Percentiles rank a stretch among this genome's conserved stretches.
phyloP scores from a whole-genome alignment of 2,113 vertebrate genomes.

The Sphaerodactylus townsendi region DNA sequence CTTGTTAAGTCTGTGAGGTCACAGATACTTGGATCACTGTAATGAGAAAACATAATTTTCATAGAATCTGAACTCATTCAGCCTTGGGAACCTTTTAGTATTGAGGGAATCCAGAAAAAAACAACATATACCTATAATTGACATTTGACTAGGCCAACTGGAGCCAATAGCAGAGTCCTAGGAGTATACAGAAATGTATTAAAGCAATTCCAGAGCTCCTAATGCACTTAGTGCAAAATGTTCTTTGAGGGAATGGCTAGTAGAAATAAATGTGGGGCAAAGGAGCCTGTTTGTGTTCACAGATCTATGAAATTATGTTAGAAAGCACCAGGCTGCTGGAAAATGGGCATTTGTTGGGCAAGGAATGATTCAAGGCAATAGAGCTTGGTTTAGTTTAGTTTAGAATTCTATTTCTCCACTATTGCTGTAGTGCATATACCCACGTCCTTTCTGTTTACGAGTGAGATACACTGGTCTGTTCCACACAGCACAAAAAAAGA shows the following conservation, averaged over 20 bases:
- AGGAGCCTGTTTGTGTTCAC: not conserved
- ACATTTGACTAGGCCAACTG: not conserved
- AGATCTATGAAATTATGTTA: not conserved
- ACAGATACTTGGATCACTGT: not conserved
- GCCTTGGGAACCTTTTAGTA: not conserved
- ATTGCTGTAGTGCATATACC: not conserved
- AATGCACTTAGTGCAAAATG: conserved; percentile 4
- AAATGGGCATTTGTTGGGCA: not conserved
- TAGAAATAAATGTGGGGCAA: not conserved
- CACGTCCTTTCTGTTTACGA: not conserved
- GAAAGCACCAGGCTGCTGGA: not conserved
- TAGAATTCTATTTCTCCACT: not conserved
- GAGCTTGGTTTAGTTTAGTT: not conserved
- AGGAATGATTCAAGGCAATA: not conserved
- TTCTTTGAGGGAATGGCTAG: not conserved
- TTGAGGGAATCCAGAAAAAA: not conserved
- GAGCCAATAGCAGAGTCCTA: not conserved
- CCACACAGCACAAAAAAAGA: too few species aligned
- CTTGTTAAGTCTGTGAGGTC: not conserved
- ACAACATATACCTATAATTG: not conserved
- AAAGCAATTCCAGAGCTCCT: not conserved
- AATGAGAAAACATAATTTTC: not conserved
- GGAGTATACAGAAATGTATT: not conserved
- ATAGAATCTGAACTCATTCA: not conserved
- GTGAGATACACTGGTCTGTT: not conserved